These are phyloP conservation scores for Buphagus erythrorhynchus DNA, from an alignment of 2,797 vertebrate species.

Conservation along the genomic window DNA sequence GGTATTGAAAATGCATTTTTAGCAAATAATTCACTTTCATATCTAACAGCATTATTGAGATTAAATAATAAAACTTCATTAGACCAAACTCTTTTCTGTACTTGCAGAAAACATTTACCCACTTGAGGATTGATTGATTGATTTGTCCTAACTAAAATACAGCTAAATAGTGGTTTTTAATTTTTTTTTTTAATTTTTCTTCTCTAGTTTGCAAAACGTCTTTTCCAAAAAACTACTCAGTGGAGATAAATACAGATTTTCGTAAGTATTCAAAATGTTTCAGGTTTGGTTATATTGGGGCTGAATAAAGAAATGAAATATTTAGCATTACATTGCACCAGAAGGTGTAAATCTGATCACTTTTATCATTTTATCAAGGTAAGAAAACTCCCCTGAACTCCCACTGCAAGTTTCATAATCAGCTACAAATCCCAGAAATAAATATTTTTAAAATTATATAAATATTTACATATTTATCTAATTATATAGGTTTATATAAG, in stretches of 20 bases:
- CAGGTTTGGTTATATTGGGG: not conserved
- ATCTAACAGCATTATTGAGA: not conserved
- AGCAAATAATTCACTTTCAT: not conserved
- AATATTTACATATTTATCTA: no score
- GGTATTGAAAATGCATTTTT: not conserved
- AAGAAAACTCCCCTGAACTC: not conserved
- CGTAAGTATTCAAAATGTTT: slow-evolving; percentile 78
- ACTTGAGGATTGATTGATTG: not conserved
- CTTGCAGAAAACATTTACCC: not conserved
- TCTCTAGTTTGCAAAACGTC: slow-evolving; percentile 92
- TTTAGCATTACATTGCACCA: not conserved
- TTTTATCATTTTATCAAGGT: not conserved
- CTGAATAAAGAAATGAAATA: fast-evolving
- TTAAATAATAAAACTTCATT: not conserved
- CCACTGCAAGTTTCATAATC: not conserved
- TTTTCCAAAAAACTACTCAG: slow-evolving; percentile 97
- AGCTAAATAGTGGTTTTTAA: not conserved
- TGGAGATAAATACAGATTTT: slow-evolving; percentile 95
- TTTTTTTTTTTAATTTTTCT: not conserved
- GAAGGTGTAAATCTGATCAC: not conserved
- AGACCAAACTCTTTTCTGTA: not conserved
- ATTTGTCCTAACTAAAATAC: not conserved
- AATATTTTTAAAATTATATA: not conserved
- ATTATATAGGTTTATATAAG: not conserved
- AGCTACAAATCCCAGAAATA: not conserved